A percentile compares a stretch with the other conserved stretches of the same genome.
These are phyloP conservation scores for Chiroxiphia lanceolata DNA, from an alignment of 2,797 vertebrate genomes.

Conservation along the genomic window DNA sequence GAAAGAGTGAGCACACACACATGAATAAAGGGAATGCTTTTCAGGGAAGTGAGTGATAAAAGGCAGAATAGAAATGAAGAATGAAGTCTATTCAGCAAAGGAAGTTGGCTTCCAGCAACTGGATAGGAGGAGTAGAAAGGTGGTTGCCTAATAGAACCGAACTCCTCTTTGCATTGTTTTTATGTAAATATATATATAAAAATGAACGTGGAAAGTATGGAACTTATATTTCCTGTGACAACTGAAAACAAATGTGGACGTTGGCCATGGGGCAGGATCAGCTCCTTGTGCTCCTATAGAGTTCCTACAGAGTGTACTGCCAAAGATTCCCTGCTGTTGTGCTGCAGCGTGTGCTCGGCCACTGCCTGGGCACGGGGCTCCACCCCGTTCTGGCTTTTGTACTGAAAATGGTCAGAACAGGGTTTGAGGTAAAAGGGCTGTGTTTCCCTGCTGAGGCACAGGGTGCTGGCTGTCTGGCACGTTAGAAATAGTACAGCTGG, in stretches of 20 bases:
- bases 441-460: background rate
- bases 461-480: background rate
- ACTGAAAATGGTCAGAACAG: background rate
- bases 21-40: background rate
- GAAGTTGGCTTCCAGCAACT: background rate
- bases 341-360: fast-evolving
- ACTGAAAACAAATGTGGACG: background rate
- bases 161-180: background rate
- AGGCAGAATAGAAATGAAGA: background rate
- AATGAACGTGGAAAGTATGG: background rate
- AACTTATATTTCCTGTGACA: background rate
- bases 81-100: background rate
- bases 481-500: background rate
- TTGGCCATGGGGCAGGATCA: fast-evolving
- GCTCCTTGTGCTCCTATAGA: background rate
- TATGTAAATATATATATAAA: background rate
- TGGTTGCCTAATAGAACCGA: background rate
- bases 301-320: background rate
- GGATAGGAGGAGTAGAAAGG: background rate
- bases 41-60: background rate
- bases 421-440: background rate
- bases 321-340: background rate
- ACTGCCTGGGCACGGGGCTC: background rate
- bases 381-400: background rate
- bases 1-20: background rate